phyloP scores from a whole-genome alignment of 2,113 vertebrate genomes.

The Neogale vison region DNA sequence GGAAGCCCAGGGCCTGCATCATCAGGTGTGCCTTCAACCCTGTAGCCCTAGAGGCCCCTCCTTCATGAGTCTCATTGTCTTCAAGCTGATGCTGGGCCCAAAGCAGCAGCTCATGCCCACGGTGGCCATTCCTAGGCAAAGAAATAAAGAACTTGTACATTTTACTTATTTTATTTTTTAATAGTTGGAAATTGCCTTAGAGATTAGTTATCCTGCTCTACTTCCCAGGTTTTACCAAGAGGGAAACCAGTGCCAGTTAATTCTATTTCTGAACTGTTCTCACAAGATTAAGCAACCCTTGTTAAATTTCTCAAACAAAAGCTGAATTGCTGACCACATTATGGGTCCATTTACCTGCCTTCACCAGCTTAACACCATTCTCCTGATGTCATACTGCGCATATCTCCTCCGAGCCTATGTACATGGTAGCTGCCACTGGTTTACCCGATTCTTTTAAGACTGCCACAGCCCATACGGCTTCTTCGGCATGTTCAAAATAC shows the following conservation, averaged over 20 bases:
- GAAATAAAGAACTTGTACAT: conserved; percentile 19
- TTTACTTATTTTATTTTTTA: not conserved
- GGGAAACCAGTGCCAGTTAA: not conserved
- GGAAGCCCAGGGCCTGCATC: conserved; percentile 91
- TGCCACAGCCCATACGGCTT: conserved; percentile 96
- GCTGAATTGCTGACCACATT: not conserved
- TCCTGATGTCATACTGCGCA: conserved; percentile 88
- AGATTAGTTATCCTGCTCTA: not conserved
- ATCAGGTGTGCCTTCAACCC: conserved; percentile 92
- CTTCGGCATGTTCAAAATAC: conserved; percentile 97
- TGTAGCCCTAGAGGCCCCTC: conserved; percentile 88
- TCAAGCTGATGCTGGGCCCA: conserved; percentile 89
- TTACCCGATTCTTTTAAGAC: conserved; percentile 90
- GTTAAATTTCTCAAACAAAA: not conserved
- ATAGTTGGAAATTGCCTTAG: not conserved
- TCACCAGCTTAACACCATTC: conserved; percentile 90
- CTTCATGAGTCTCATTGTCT: conserved; percentile 93
- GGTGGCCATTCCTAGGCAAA: conserved; percentile 89
- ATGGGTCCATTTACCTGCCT: conserved; percentile 87
- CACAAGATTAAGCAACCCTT: not conserved
- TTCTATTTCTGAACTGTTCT: not conserved
- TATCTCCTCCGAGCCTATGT: conserved; percentile 94
- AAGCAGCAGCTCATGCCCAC: conserved; percentile 96
- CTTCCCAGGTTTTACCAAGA: not conserved
- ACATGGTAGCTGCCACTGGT: conserved; percentile 92